These are phyloP conservation scores for Melitaea cinxia DNA, from an alignment of 1,140 invertebrate species.

Conservation along the genomic window DNA sequence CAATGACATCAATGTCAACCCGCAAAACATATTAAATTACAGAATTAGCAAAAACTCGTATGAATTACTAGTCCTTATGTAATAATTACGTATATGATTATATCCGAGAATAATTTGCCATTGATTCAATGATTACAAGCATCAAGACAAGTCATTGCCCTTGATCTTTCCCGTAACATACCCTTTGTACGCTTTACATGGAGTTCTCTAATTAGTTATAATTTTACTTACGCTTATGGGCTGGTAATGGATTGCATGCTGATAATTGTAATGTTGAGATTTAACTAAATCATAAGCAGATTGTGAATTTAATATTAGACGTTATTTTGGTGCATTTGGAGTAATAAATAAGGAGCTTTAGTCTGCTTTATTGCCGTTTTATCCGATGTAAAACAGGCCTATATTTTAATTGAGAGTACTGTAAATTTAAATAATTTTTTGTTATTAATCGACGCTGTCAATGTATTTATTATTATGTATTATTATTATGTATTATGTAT, in stretches of 20 bases:
- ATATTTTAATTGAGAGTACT: too few relatives aligned
- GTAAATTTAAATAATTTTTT: too few relatives aligned
- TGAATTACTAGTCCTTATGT: conserved; percentile 7
- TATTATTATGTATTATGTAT: too few relatives aligned
- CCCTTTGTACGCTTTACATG: not conserved
- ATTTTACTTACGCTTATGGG: not conserved
- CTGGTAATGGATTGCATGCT: not conserved
- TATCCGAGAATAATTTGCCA: conserved; percentile 5
- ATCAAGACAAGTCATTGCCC: conserved; percentile 6
- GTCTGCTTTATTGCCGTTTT: too few relatives aligned
- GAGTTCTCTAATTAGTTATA: not conserved
- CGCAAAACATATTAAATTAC: not conserved
- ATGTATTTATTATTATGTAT: too few relatives aligned
- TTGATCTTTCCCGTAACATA: not conserved
- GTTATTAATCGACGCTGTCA: too few relatives aligned
- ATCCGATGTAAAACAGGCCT: too few relatives aligned
- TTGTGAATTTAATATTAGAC: not conserved
- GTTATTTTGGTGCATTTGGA: too few relatives aligned
- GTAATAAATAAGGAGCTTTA: too few relatives aligned
- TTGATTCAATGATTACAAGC: not conserved
- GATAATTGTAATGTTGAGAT: not conserved
- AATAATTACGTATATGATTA: conserved; percentile 7
- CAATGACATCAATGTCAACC: not conserved
- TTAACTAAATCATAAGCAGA: not conserved
- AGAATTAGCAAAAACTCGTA: conserved; percentile 3